Evolutionary conservation across 2,797 vertebrate genomes (phyloP), one percentile per base, ranked within the genome.

Genomic region (Podarcis siculus): DNA sequence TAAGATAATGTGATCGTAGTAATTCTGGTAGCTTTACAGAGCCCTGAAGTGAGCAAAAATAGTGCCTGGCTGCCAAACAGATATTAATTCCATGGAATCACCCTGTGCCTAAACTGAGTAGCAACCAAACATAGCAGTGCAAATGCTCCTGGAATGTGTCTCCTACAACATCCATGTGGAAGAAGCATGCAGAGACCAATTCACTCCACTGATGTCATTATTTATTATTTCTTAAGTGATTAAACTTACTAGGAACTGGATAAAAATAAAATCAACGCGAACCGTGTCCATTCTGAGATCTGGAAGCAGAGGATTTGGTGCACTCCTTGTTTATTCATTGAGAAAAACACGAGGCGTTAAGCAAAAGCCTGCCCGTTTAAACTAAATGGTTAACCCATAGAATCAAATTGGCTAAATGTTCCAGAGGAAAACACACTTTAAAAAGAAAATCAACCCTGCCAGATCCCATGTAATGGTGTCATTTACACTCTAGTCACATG

Each of bases 401-500:
- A 76, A 88, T 92, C 94, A 93, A 94, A 94, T 94, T 95, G 94
- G 88, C 92, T 88, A 92, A 96, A 91, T 91, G 93, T 93, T 96
- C 95, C 91, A 93, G 90, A 95, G 89, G 91, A 95, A 95, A 95
- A 95, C 90, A 89, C 92, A 95, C 92, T 95, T 91, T 90, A 2
- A 95, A 95, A 97, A 96, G 96, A 97, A 96, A 96, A 92, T 96
- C 94, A 95, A 95, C 92, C 91, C 96, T 95, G 75, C 93, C 94
- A 94, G 95, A 96, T 96, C 97, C 96, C 96, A 94, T 92, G 87
- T 97, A 98, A 98, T 98, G 96, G 97, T 98, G 96, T 98, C 97
- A 97, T 97, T 98, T 97, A 97, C 96, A 98, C 97, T 97, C 98
- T 92, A 98, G 97, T 98, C 98, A 98, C 98, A 98, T 96, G 98